Evolutionary conservation across 1,140 invertebrate species (phyloP).

Genomic region (Drusus annulatus): DNA sequence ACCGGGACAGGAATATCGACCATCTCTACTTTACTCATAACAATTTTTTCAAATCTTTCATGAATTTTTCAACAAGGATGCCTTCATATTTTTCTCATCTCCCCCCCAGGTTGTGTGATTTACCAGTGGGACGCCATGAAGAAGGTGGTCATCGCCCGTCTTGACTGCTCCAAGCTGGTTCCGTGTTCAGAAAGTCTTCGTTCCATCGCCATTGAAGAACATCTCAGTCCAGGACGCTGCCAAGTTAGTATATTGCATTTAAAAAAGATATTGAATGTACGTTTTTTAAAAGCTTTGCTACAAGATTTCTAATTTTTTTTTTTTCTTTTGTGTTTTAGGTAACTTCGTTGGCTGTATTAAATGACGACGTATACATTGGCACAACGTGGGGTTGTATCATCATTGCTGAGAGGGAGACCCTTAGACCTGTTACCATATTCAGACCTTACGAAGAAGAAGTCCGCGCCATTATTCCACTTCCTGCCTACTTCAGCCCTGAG

Average conservation of each 20-base stretch:
- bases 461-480: conserved; percentile 65
- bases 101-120: conserved; percentile 80
- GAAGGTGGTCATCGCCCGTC: conserved; percentile 80
- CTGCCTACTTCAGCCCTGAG: conserved; percentile 48
- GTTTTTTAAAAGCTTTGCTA: too few species aligned
- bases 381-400: conserved; percentile 94
- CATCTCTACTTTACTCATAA: too few species aligned
- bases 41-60: too few species aligned
- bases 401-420: conserved; percentile 83
- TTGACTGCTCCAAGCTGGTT: conserved; percentile 93
- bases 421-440: conserved; percentile 91
- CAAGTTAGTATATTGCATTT: conserved; percentile 71
- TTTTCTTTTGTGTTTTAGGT: conserved; percentile 71
- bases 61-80: too few species aligned
- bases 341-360: conserved; percentile 81
- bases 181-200: conserved; percentile 94
- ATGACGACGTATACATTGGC: conserved; percentile 86
- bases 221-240: conserved; percentile 84
- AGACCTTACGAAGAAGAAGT: conserved; percentile 91
- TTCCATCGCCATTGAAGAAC: conserved; percentile 92
- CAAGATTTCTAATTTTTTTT: background rate
- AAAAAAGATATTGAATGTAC: too few species aligned
- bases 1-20: too few species aligned
- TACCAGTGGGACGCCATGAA: conserved; percentile 86
- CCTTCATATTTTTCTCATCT: background rate